Conservation (phyloP, 92 coral and sea anemone species). For the Pocillopora grandis region DNA sequence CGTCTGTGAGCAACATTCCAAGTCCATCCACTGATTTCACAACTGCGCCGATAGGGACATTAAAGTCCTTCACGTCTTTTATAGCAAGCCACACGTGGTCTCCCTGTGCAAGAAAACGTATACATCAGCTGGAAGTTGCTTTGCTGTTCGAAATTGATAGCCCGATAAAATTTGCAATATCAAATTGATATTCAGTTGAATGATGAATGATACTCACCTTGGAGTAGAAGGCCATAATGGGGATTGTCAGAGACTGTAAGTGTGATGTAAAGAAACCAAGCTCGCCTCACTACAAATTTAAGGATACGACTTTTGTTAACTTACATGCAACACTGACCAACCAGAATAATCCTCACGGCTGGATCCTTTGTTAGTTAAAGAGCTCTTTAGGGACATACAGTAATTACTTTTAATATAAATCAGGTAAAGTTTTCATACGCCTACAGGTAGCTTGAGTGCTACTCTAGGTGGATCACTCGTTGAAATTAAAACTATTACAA, state of each 20-base stretch:
- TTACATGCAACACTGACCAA: neutral
- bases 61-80: conserved; percentile 51
- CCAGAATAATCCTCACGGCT: too few relatives aligned
- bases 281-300: neutral
- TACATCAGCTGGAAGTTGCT: neutral
- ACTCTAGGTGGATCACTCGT: too few relatives aligned
- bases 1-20: conserved; percentile 74
- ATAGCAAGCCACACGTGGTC: conserved; percentile 90
- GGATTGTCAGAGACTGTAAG: neutral
- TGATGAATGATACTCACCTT: conserved; percentile 8
- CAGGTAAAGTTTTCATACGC: too few relatives aligned
- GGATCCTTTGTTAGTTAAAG: too few relatives aligned
- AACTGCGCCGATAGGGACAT: conserved; percentile 87
- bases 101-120: conserved; percentile 48
- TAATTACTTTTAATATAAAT: too few relatives aligned
- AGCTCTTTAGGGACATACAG: too few relatives aligned
- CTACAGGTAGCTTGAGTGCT: too few relatives aligned
- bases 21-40: conserved; percentile 81
- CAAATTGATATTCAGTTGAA: neutral
- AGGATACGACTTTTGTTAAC: neutral
- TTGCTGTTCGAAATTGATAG: too few relatives aligned
- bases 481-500: too few relatives aligned
- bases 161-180: too few relatives aligned
- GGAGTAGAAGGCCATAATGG: conserved; percentile 33
- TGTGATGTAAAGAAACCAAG: neutral